Evolutionary conservation across 2,797 vertebrate genomes (phyloP).

Genomic region (Eleutherodactylus coqui): DNA sequence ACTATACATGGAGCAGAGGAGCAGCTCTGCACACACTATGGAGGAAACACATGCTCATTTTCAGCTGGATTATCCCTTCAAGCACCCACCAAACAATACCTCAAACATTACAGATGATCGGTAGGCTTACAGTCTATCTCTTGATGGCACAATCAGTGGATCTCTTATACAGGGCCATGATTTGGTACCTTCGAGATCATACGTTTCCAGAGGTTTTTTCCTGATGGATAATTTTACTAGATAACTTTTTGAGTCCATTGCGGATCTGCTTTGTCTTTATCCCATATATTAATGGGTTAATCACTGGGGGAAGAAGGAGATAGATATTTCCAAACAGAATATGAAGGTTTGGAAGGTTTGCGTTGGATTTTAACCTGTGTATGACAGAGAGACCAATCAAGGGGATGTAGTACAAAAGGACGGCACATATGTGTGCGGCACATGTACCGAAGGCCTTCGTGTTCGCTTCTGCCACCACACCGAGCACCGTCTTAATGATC

Average conservation of each 20-base stretch:
- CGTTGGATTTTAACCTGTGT: conserved; percentile 20
- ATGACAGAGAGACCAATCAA: conserved; percentile 55
- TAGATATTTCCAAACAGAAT: conserved; percentile 54
- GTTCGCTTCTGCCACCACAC: conserved; percentile 30
- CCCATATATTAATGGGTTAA: conserved; percentile 55
- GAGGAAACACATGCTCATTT: no score
- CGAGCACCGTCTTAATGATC: conserved; percentile 37
- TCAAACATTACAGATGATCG: background rate
- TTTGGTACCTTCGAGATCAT: background rate
- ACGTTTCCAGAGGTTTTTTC: background rate
- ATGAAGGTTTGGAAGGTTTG: conserved; percentile 19
- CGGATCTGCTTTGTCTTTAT: conserved; percentile 58
- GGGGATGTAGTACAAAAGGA: conserved; percentile 52
- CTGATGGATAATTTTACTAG: background rate
- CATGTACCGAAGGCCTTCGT: conserved; percentile 53
- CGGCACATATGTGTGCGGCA: conserved; percentile 54
- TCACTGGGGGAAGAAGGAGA: conserved; percentile 51
- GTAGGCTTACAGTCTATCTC: background rate
- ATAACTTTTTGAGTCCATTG: background rate
- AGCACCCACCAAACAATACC: background rate
- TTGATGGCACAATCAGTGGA: background rate
- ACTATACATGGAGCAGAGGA: no score
- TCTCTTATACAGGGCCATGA: background rate
- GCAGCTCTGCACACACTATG: no score
- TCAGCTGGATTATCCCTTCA: background rate